phyloP scores from a whole-genome alignment of 2,888 invertebrate genomes.

The Herminia tarsipennalis region DNA sequence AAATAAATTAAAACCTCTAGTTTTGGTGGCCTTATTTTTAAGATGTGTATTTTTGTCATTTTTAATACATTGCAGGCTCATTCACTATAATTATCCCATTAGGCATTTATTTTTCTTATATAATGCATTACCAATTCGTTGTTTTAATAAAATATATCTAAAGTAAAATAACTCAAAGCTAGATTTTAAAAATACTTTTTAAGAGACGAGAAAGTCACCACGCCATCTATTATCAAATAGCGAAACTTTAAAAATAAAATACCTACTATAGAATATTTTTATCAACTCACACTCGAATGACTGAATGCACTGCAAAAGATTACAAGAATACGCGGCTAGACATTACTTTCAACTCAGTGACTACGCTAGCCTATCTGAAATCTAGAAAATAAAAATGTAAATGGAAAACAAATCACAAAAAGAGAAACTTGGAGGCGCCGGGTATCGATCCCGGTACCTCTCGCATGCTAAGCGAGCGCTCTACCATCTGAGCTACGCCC shows the following conservation, averaged over 20 bases:
- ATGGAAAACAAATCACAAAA: conserved; percentile 34
- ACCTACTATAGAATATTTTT: conserved; percentile 32
- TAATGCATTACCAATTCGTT: too few species aligned
- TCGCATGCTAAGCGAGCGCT: conserved; percentile 86
- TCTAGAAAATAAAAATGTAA: conserved; percentile 16
- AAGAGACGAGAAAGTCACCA: not conserved
- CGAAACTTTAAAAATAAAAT: conserved; percentile 20
- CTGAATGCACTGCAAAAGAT: conserved; percentile 37
- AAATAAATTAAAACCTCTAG: too few species aligned
- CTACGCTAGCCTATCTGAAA: conserved; percentile 26
- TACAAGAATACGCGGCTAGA: conserved; percentile 31
- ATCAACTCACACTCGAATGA: conserved; percentile 38
- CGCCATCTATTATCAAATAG: conserved; percentile 50
- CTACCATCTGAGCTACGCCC: conserved; percentile 77
- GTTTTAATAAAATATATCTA: not conserved
- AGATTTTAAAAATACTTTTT: not conserved
- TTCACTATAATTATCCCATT: too few species aligned
- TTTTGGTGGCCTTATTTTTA: too few species aligned
- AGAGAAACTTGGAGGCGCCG: conserved; percentile 82
- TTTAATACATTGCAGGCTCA: too few species aligned
- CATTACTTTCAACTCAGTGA: conserved; percentile 29
- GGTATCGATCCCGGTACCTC: conserved; percentile 86
- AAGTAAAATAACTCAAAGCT: too few species aligned
- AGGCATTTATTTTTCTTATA: too few species aligned
- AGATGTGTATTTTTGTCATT: too few species aligned